Base-by-base conservation (phyloP, 2,113 vertebrate genomes). In the Arizona elegans region DNA sequence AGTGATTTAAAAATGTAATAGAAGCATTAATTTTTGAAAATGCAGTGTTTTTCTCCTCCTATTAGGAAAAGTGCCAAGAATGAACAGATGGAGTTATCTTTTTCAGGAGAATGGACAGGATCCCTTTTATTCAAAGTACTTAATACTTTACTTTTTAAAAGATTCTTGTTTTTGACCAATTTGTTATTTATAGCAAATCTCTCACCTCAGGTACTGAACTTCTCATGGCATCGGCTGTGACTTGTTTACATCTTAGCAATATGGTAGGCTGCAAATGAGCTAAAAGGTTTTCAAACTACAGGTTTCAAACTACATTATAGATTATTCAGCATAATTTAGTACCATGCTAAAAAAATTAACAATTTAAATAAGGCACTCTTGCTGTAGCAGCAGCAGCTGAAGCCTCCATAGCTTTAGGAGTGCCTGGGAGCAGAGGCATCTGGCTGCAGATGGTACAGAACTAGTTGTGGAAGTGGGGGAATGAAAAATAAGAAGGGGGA, bases 351-450 rank as follows among this genome's bases (percentile, higher is more conserved):
- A 91, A 91, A 92, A 93, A 93, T 90, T 93, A 93, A 90, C 92
- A 90, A 90, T 93, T 93, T 93, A 86, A 93, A 93, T 93, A 93
- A 93, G 88, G 88, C 55, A 86, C 70, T n/a, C 59, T 89, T 90
- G 88, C 88, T 93, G 26, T 56, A 58, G 92, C 43, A 50, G 92
- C 92, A 65, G 92, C 92, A 93, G 92, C 92, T 93, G 92, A 93
- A 86, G 70, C 88, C 43, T 90, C 55, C 75, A 90, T 93, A 59
- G 92, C 92, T 93, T 58, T 93, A 90, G 92, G 92, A 90, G 33
- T 93, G 92, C 92, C 92, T 90, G 47, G 92, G 47, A 93, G 92
- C 92, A 86, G 92, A 93, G 88, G 92, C 92, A 93, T 93, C 92
- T 93, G 92, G 88, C 88, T 93, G 75, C 92, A 93, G 92, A 93